Percentiles rank a stretch among this genome's conserved stretches.
phyloP scores from a whole-genome alignment of 1,140 invertebrate genomes.

The Caenorhabditis brenneri region DNA sequence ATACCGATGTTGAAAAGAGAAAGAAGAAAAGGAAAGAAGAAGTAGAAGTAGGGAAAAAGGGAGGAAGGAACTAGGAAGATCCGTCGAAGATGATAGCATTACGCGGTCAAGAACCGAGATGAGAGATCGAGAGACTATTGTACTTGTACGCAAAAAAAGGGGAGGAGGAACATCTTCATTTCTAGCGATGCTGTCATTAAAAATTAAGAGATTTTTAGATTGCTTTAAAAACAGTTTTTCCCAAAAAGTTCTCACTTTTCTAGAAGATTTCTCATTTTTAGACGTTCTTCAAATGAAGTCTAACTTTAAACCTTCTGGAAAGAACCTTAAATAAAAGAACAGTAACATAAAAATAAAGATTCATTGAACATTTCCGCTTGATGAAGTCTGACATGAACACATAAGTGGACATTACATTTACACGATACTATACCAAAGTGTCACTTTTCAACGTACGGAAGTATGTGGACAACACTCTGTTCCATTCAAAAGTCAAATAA shows the following conservation, averaged over 20 bases:
- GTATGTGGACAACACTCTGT: not conserved
- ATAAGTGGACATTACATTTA: too few species aligned
- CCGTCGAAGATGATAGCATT: conserved; percentile 15
- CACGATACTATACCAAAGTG: not conserved
- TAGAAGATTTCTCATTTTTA: too few species aligned
- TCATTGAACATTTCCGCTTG: too few species aligned
- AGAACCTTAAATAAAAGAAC: too few species aligned
- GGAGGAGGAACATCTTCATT: not conserved
- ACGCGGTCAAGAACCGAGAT: conserved; percentile 20
- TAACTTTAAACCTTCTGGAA: too few species aligned
- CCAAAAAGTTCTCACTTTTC: too few species aligned
- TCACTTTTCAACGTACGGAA: not conserved
- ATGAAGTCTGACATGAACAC: too few species aligned
- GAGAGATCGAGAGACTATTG: conserved; percentile 38
- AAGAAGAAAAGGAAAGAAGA: not conserved
- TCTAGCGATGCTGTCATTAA: not conserved
- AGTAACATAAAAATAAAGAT: too few species aligned
- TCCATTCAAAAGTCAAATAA: not conserved
- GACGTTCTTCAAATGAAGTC: too few species aligned
- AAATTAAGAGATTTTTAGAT: too few species aligned
- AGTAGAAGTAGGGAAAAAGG: too few species aligned
- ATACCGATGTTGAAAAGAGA: conserved; percentile 18
- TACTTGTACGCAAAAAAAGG: not conserved
- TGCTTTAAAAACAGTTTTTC: too few species aligned
- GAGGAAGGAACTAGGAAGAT: not conserved